phyloP scores from a whole-genome alignment of 2,797 vertebrate species.

The Acipenser transmontanus region DNA sequence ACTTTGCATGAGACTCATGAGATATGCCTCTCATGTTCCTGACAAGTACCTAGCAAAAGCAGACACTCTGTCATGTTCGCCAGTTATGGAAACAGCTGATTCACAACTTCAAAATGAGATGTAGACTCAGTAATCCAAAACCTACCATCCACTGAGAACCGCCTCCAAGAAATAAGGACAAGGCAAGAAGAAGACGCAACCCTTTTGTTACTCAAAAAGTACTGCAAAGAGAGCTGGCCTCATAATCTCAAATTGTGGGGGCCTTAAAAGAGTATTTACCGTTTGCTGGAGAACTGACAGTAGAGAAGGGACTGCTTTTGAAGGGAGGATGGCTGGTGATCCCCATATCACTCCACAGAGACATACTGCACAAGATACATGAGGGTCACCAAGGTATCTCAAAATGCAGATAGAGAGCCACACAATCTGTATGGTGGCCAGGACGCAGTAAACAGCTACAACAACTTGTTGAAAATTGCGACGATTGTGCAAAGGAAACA shows the following conservation, averaged over 20 bases:
- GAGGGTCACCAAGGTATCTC: slow-evolving; percentile 15
- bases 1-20: slow-evolving; percentile 12
- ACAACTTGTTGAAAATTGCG: slow-evolving; percentile 11
- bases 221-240: background rate
- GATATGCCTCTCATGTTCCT: slow-evolving; percentile 16
- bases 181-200: too few species aligned
- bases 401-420: slow-evolving; percentile 13
- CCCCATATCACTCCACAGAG: slow-evolving; percentile 3
- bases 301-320: slow-evolving; percentile 18
- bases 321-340: slow-evolving; percentile 25
- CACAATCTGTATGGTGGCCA: slow-evolving; percentile 23
- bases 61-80: slow-evolving; percentile 20
- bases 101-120: slow-evolving; percentile 15
- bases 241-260: background rate
- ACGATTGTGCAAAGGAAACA: slow-evolving; percentile 8
- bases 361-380: slow-evolving; percentile 18
- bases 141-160: too few species aligned
- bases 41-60: slow-evolving; percentile 20
- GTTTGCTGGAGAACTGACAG: background rate
- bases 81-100: background rate
- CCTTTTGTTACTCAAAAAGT: too few species aligned
- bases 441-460: background rate
- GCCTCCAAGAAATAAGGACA: too few species aligned
- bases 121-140: too few species aligned
- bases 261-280: background rate